Percentiles rank a stretch among this genome's conserved stretches.
phyloP scores from a whole-genome alignment of 2,888 invertebrate species.

The Drosophila falleni region DNA sequence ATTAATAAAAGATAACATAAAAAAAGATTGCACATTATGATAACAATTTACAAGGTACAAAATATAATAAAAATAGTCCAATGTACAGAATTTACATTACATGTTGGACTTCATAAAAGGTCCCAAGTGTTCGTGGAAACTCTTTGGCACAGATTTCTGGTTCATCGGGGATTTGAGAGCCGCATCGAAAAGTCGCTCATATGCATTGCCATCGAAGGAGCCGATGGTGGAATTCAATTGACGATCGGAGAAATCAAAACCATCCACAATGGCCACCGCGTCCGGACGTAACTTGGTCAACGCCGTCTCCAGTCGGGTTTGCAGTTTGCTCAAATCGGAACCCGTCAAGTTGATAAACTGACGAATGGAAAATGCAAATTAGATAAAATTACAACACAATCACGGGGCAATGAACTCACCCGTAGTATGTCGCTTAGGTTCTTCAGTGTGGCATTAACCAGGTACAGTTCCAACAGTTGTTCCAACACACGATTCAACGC shows the following conservation, averaged over 20 bases:
- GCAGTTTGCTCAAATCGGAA: slow-evolving; percentile 86
- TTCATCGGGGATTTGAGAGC: slow-evolving; percentile 93
- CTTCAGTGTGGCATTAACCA: slow-evolving; percentile 90
- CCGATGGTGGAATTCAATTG: slow-evolving; percentile 91
- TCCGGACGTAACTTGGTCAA: slow-evolving; percentile 92
- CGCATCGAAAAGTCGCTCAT: slow-evolving; percentile 91
- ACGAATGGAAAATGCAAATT: background rate
- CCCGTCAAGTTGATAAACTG: slow-evolving; percentile 79
- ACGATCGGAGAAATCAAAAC: slow-evolving; percentile 94
- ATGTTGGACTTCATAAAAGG: slow-evolving; percentile 89
- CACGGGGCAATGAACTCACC: slow-evolving; percentile 86
- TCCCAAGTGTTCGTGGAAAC: slow-evolving; percentile 88
- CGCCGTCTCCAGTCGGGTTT: slow-evolving; percentile 90
- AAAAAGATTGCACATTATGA: slow-evolving; percentile 6
- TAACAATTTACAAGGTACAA: background rate
- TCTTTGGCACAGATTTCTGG: slow-evolving; percentile 91
- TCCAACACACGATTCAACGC: slow-evolving; percentile 88
- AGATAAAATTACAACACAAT: background rate
- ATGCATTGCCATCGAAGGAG: slow-evolving; percentile 93
- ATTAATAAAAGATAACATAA: slow-evolving; percentile 4
- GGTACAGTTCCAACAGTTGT: slow-evolving; percentile 92
- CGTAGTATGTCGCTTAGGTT: slow-evolving; percentile 91
- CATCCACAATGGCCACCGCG: slow-evolving; percentile 95
- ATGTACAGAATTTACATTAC: slow-evolving; percentile 38
- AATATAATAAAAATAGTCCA: background rate